These are phyloP conservation scores for Centropus unirufus DNA, from an alignment of 2,113 vertebrate species.

Conservation along the genomic window DNA sequence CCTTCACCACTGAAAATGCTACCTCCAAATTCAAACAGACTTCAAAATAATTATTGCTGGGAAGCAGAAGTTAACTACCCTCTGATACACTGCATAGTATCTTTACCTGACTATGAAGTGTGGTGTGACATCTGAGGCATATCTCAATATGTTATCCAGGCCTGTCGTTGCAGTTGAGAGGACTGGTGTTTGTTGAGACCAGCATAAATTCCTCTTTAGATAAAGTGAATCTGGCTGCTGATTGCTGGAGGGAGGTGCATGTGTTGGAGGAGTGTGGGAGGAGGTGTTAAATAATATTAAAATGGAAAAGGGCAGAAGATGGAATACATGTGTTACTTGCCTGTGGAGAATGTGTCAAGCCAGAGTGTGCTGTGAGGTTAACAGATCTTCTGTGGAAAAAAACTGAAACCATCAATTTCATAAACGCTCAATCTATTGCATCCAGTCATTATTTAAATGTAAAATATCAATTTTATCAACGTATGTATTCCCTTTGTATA, in stretches of 20 bases:
- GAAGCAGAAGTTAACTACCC: neutral
- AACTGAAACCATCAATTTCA: neutral
- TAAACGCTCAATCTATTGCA: neutral
- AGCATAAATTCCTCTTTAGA: constrained; percentile 13
- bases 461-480: neutral
- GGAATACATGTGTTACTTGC: neutral
- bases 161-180: neutral
- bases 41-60: neutral
- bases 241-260: neutral
- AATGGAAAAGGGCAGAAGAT: neutral
- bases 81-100: neutral
- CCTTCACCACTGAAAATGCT: neutral
- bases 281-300: neutral
- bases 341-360: neutral
- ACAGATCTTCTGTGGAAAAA: neutral
- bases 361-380: neutral
- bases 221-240: constrained; percentile 12
- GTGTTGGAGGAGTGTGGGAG: neutral
- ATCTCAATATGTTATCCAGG: neutral
- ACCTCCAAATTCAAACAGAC: neutral
- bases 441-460: neutral
- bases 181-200: constrained; percentile 4
- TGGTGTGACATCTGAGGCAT: neutral
- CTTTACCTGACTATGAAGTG: neutral
- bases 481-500: neutral